A percentile compares a stretch with the other conserved stretches of the same genome.
These are phyloP conservation scores for Protonibea diacanthus DNA, from an alignment of 2,797 vertebrate species.

Conservation along the genomic window DNA sequence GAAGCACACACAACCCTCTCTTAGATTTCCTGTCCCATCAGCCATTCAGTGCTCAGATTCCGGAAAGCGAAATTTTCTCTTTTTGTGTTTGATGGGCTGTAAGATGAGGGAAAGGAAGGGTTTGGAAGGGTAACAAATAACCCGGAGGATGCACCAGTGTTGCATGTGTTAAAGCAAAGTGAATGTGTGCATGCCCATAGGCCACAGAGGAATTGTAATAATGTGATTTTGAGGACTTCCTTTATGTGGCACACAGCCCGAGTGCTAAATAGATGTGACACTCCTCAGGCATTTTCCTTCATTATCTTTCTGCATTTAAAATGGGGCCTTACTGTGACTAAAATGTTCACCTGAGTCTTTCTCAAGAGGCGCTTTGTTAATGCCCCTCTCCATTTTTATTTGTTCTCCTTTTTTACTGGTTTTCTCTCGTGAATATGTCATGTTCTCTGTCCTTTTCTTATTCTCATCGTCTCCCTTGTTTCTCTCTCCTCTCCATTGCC, in stretches of 20 bases:
- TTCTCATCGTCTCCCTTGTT: conserved; percentile 30
- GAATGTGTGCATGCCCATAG: conserved; percentile 59
- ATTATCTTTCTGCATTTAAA: conserved; percentile 68
- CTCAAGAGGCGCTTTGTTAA: conserved; percentile 28
- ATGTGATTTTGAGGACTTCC: conserved; percentile 66
- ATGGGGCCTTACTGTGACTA: conserved; percentile 42
- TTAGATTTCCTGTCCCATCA: conserved; percentile 44
- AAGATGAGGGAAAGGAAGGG: conserved; percentile 40
- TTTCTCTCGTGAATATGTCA: conserved; percentile 33
- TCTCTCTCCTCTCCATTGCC: conserved; percentile 14
- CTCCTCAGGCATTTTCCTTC: conserved; percentile 63
- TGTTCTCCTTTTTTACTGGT: conserved; percentile 32
- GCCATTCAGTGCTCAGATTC: conserved; percentile 41
- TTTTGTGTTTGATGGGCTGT: conserved; percentile 50
- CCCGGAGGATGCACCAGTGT: conserved; percentile 37
- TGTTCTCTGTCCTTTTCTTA: conserved; percentile 33
- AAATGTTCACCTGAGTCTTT: conserved; percentile 56
- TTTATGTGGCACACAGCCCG: conserved; percentile 48
- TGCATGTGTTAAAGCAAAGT: conserved; percentile 64
- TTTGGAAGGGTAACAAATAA: conserved; percentile 50
- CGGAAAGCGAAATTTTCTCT: conserved; percentile 59
- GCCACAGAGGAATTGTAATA: conserved; percentile 57
- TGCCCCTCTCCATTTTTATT: conserved; percentile 18
- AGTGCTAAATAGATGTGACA: conserved; percentile 65
- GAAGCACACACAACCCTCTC: conserved; percentile 29